phyloP scores from a whole-genome alignment of 2,797 vertebrate genomes.

The Orientallactaga sibirica region DNA sequence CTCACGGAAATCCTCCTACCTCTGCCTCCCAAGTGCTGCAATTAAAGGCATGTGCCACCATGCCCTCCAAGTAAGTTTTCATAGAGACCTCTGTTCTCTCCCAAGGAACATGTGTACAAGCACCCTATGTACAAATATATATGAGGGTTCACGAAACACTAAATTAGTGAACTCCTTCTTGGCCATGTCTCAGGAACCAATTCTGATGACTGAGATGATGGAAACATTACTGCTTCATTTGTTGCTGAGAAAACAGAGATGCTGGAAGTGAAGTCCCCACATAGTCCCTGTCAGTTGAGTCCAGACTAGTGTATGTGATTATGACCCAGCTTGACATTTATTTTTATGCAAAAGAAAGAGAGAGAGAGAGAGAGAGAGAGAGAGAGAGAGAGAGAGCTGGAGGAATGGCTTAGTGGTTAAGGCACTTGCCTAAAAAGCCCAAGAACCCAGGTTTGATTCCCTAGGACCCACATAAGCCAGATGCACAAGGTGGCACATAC shows the following conservation, averaged over 20 bases:
- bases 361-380: too few relatives aligned
- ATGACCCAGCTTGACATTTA: neutral
- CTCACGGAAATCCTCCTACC: too few relatives aligned
- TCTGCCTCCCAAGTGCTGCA: too few relatives aligned
- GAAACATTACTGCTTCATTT: neutral
- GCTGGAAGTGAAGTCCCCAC: neutral
- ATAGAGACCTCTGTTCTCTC: neutral
- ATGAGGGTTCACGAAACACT: neutral
- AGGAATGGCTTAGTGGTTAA: too few relatives aligned
- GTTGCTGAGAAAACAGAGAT: slow-evolving; percentile 40
- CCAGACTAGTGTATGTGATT: neutral
- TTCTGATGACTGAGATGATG: neutral
- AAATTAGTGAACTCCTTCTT: neutral
- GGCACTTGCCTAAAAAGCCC: too few relatives aligned
- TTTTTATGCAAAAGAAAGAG: too few relatives aligned
- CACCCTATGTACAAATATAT: neutral
- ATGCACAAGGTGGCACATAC: too few relatives aligned
- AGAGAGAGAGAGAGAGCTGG: too few relatives aligned
- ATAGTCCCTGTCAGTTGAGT: slow-evolving; percentile 3
- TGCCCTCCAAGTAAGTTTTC: neutral
- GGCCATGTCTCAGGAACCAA: neutral
- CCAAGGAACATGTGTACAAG: neutral
- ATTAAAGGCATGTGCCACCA: too few relatives aligned
- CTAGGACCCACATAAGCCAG: too few relatives aligned
- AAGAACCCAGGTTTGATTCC: too few relatives aligned